Evolutionary conservation across 2,888 invertebrate species (phyloP), one percentile per base, ranked within the genome.

Genomic region (Acanthosoma haemorrhoidale): DNA sequence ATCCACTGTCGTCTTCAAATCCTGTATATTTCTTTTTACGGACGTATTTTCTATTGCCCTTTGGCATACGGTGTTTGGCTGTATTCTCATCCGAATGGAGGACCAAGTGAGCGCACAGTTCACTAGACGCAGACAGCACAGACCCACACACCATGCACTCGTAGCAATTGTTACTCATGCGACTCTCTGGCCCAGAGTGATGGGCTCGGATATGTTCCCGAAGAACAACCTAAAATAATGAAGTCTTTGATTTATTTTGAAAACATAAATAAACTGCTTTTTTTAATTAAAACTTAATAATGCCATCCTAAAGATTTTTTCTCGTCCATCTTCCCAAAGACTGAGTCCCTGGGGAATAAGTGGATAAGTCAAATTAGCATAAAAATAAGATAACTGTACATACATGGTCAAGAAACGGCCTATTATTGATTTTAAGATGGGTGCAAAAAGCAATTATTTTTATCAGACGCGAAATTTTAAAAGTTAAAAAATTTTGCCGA

Each of bases 51-150:
- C 59, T 25, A 13, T 51, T 43, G 6, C 31, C 39, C 32, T 66
- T 66, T n/a, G 75, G 76, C 36, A 73, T 36, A 38, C 76, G 68
- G 71, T 76, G 75, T 70, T 75, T 76, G 8, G 91, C 92, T 0
- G 92, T 92, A 78, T 92, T 92, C 74, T 89, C 87, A 79, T 92
- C 92, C 77, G 91, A 91, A 77, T 92, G 92, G 77, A 91, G 88
- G 59, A 92, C 92, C 74, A 92, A 84, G 79, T 92, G 92, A 71
- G 89, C 87, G 70, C 92, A 91, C 25, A 92, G 81, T 76, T 92
- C 91, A 15, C 85, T 84, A 2, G 92, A 90, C 0, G 89, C 86
- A 25, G 84, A 82, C 76, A 89, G 83, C 60, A 88, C 84, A 58
- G 87, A 86, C 0, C 86, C 86, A 78, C 92, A 92, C 0, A 92